Base-by-base conservation (phyloP, 2,888 invertebrate genomes). In the Stenodera caucasica region DNA sequence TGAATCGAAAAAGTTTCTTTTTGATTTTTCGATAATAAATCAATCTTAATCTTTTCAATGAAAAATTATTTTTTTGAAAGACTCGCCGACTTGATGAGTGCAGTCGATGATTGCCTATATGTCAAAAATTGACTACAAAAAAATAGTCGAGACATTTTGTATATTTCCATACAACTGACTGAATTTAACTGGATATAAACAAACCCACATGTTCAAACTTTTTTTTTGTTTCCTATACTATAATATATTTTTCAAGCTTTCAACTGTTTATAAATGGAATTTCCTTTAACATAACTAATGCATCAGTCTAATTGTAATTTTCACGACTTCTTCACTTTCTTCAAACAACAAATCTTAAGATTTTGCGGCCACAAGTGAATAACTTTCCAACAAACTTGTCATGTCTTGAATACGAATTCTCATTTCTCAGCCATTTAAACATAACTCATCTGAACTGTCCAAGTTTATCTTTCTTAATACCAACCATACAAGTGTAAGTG, bases 131-230 rank as follows among this genome's bases (percentile, higher is more conserved):
- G 21, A 45, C 21, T 3, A 45, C 45, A 45, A 45, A 45, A 40
- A 45, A 45, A 21, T 45, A 12, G 45, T 45, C 21, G 45, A 45
- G 45, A 45, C 45, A 21, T 45, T 45, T 45, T 45, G 45, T 45
- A 21, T 45, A 45, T 45, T 45, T 45, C 45, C 21, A 45, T 11
- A 45, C 21, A n/a, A n/a, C n/a, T n/a, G 21, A 15, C 11, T 45
- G 8, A 45, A 12, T 21, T 12, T 21, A 45, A 45, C 45, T 21
- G 21, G n/a, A 21, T 45, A 45, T 45, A 45, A 45, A 45, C 45
- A 45, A 45, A 45, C 15, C 45, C 45, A 45, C 21, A 45, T 45
- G 45, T 45, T 45, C 5, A 2, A 21, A 9, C 1, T 15, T 40
- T 7, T 11, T 32, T 11, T 32, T 32, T 32, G 5, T 32, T 26